These are phyloP conservation scores for Metopolophium dirhodum DNA, from an alignment of 1,140 invertebrate species.

Conservation along the genomic window DNA sequence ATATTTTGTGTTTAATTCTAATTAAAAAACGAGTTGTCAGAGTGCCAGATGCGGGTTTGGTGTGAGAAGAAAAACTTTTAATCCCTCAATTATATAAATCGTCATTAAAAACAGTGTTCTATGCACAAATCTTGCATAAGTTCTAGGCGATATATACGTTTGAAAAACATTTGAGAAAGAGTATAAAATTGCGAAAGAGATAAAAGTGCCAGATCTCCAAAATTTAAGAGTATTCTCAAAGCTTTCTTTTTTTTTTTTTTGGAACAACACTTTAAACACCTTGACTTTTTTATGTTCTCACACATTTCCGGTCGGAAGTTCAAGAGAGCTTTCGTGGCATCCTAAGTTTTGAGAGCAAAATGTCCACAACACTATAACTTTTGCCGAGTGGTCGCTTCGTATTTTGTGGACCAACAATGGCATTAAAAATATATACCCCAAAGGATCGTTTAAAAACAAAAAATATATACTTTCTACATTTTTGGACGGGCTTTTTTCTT, in stretches of 20 bases:
- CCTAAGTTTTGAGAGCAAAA: constrained; percentile 38
- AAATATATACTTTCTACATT: not conserved
- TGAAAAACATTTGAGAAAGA: constrained; percentile 14
- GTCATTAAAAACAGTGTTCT: not conserved
- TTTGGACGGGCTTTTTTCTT: not conserved
- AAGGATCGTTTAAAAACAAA: constrained; percentile 19
- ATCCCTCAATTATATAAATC: not conserved
- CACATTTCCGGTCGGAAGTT: constrained; percentile 45
- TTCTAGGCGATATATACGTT: not conserved
- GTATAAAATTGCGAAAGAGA: not conserved
- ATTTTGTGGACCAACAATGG: constrained; percentile 34
- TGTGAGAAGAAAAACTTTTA: not conserved
- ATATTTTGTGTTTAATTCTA: not conserved
- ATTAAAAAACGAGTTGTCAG: not conserved
- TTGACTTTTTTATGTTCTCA: constrained; percentile 44
- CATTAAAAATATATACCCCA: constrained; percentile 33
- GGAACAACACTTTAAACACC: constrained; percentile 53
- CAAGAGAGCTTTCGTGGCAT: constrained; percentile 17
- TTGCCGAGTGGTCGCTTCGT: constrained; percentile 31
- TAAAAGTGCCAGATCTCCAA: constrained; percentile 40
- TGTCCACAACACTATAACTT: constrained; percentile 40
- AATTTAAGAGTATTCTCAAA: constrained; percentile 41
- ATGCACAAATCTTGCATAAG: not conserved
- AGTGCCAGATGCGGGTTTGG: not conserved
- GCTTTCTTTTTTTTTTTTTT: not conserved